Evolutionary conservation across 30 jellyfish, hydroid and myxozoan species (phyloP).

Genomic region (Turritopsis dohrnii): DNA sequence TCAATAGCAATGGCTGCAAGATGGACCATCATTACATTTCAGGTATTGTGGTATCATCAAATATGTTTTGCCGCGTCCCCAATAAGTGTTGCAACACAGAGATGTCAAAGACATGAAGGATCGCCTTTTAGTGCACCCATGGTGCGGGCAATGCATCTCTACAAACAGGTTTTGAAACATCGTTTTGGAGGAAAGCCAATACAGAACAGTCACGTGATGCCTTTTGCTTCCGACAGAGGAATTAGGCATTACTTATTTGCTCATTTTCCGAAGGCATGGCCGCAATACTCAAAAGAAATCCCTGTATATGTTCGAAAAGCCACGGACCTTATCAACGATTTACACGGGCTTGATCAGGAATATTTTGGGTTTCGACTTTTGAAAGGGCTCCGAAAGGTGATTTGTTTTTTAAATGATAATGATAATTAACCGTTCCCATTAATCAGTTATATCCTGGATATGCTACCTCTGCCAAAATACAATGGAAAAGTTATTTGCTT

Average conservation of each 20-base stretch:
- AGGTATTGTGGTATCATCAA: too few relatives aligned
- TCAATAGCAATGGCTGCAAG: too few relatives aligned
- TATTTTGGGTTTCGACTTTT: background rate
- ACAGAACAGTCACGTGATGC: background rate
- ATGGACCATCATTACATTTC: too few relatives aligned
- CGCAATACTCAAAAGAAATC: background rate
- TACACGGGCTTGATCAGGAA: background rate
- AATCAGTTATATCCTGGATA: too few relatives aligned
- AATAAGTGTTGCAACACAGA: too few relatives aligned
- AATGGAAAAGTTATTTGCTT: too few relatives aligned
- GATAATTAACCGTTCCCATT: too few relatives aligned
- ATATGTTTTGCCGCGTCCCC: too few relatives aligned
- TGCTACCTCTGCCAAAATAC: too few relatives aligned
- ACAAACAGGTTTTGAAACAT: background rate
- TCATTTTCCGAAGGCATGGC: background rate
- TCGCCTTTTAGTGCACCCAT: too few relatives aligned
- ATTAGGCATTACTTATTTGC: background rate
- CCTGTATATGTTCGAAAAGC: background rate
- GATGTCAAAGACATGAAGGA: too few relatives aligned
- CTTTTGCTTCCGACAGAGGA: background rate
- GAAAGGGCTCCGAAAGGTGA: background rate
- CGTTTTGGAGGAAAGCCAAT: background rate
- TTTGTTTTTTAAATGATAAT: too few relatives aligned
- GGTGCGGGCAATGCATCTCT: background rate
- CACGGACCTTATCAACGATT: background rate